phyloP scores from a whole-genome alignment of 2,888 invertebrate species.

The Helobdella robusta region DNA sequence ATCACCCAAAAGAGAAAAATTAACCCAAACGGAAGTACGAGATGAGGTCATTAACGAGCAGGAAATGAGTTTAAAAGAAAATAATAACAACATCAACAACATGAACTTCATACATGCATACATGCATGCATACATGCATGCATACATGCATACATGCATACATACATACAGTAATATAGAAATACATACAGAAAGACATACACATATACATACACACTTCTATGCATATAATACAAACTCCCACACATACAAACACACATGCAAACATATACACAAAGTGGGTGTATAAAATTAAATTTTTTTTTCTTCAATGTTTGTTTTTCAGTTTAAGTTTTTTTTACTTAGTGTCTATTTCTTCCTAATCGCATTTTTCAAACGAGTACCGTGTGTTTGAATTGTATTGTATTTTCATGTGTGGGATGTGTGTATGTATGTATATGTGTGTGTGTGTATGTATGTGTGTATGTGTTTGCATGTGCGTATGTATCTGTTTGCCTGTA shows the following conservation, averaged over 20 bases:
- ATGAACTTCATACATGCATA: neutral
- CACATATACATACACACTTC: neutral
- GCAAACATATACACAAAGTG: neutral
- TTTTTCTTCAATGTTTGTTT: too few relatives aligned
- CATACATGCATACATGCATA: conserved; percentile 3
- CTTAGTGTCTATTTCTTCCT: too few relatives aligned
- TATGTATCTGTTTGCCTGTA: neutral
- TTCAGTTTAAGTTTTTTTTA: too few relatives aligned
- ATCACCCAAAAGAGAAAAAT: too few relatives aligned
- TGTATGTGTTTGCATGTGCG: conserved; percentile 5
- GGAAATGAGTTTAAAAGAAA: too few relatives aligned
- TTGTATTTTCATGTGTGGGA: neutral
- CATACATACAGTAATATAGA: neutral
- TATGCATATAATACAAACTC: neutral
- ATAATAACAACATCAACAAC: conserved; percentile 7
- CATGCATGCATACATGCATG: neutral
- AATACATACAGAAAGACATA: neutral
- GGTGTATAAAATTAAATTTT: too few relatives aligned
- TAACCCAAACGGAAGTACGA: too few relatives aligned
- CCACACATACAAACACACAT: neutral
- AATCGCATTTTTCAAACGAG: too few relatives aligned
- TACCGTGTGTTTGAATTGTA: neutral
- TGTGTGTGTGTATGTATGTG: conserved; percentile 15
- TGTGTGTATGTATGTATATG: conserved; percentile 1
- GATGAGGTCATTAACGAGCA: too few relatives aligned